phyloP scores from a whole-genome alignment of 1,140 invertebrate genomes.

The Lutraria rhynchaena region DNA sequence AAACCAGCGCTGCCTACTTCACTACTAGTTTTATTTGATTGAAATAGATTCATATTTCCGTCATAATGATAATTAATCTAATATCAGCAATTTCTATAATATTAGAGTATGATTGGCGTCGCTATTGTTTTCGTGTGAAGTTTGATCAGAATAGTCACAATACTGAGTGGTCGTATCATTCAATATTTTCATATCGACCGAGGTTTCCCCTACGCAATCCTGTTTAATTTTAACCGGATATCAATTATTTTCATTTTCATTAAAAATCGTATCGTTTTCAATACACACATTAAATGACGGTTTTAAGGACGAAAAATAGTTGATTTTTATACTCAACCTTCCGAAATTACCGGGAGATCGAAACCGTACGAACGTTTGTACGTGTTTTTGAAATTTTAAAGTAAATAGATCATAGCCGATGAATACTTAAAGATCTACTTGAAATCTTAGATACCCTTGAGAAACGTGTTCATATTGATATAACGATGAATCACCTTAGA shows the following conservation, averaged over 20 bases:
- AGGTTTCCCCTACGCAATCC: constrained; percentile 30
- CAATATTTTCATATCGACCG: constrained; percentile 26
- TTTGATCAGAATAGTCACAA: constrained; percentile 46
- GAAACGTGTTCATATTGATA: no score
- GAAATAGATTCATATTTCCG: no score
- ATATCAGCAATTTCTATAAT: no score
- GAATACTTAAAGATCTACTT: constrained; percentile 35
- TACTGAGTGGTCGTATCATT: constrained; percentile 9
- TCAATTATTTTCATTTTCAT: constrained; percentile 43
- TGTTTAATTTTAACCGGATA: constrained; percentile 43
- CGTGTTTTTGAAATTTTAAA: constrained; percentile 48
- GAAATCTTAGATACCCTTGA: constrained; percentile 38
- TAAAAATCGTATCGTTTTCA: constrained; percentile 49
- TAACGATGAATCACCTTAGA: no score
- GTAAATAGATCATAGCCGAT: constrained; percentile 53
- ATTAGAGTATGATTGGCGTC: constrained; percentile 23
- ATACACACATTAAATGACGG: constrained; percentile 37
- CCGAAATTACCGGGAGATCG: no score
- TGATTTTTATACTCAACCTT: no score
- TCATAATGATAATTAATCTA: no score
- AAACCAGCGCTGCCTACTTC: no score
- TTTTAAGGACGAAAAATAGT: no score
- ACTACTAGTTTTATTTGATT: no score
- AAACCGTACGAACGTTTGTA: no score
- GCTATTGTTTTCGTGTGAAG: constrained; percentile 44